Percentiles rank a stretch among this genome's conserved stretches.
Evolutionary conservation across 2,797 vertebrate species (phyloP).

Genomic region (Neosalanx taihuensis): DNA sequence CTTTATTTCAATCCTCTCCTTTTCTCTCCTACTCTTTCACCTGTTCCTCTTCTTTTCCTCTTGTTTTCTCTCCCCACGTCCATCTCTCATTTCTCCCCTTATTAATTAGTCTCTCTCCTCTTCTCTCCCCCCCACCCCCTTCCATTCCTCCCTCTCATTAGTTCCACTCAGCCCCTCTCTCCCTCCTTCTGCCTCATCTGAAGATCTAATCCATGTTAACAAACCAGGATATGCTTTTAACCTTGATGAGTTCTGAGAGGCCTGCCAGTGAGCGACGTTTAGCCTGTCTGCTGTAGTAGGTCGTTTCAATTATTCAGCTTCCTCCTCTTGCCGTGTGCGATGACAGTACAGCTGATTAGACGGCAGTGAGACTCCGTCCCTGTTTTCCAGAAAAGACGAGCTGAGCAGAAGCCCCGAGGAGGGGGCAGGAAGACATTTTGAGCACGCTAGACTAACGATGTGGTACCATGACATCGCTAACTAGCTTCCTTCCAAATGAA

Average conservation of each 20-base stretch:
- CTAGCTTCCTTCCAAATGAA: too few species aligned
- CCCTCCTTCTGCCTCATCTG: neutral
- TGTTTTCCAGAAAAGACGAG: too few species aligned
- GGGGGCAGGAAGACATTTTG: too few species aligned
- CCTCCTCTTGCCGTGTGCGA: neutral
- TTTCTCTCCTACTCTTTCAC: too few species aligned
- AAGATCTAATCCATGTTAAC: neutral
- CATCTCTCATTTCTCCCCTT: neutral
- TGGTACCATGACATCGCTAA: too few species aligned
- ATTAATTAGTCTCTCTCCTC: neutral
- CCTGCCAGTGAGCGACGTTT: too few species aligned
- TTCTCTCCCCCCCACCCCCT: too few species aligned
- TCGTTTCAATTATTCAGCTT: neutral
- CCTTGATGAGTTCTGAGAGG: neutral
- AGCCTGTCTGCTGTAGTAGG: neutral
- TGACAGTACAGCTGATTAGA: neutral
- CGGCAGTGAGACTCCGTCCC: neutral
- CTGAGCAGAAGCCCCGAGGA: too few species aligned
- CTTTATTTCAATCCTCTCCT: too few species aligned
- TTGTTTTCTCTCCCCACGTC: too few species aligned
- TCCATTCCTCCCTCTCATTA: slow-evolving; percentile 7
- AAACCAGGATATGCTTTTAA: neutral
- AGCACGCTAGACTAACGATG: too few species aligned
- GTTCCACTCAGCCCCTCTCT: neutral
- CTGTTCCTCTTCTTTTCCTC: too few species aligned